These are phyloP conservation scores for Leucoma salicis DNA, from an alignment of 2,888 invertebrate genomes.

Conservation along the genomic window DNA sequence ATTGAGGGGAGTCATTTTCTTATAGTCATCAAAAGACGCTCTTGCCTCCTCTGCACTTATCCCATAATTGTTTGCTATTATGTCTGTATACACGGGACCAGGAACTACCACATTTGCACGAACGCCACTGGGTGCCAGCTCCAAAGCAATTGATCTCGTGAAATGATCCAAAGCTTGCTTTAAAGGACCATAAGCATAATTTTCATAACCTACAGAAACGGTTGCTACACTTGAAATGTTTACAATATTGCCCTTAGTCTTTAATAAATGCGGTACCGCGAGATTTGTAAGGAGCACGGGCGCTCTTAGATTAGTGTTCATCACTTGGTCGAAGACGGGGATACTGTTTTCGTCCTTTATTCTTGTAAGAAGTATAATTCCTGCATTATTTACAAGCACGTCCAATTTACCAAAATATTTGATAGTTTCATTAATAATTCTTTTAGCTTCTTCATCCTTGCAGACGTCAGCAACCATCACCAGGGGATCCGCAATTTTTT, in stretches of 20 bases:
- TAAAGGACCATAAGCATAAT: conserved; percentile 15
- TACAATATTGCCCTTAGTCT: conserved; percentile 84
- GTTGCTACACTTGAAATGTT: conserved; percentile 73
- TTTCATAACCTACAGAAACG: neutral
- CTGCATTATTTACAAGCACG: conserved; percentile 21
- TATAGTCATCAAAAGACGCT: neutral
- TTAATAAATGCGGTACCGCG: conserved; percentile 28
- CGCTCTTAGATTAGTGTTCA: conserved; percentile 14
- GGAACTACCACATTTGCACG: conserved; percentile 7
- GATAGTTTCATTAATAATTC: conserved; percentile 6
- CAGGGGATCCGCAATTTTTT: conserved; percentile 4
- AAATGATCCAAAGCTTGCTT: conserved; percentile 10
- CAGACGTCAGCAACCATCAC: conserved; percentile 7
- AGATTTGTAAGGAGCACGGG: conserved; percentile 16
- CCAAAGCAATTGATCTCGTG: conserved; percentile 3
- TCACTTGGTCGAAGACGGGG: conserved; percentile 8
- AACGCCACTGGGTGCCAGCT: conserved; percentile 5
- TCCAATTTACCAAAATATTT: conserved; percentile 11
- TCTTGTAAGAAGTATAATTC: neutral
- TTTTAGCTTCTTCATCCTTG: conserved; percentile 9
- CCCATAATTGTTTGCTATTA: neutral
- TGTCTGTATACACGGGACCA: neutral
- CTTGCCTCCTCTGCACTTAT: neutral
- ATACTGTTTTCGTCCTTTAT: conserved; percentile 11
- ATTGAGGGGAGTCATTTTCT: neutral